Conservation (phyloP, 2,888 invertebrate species). For the Nomada fabriciana region DNA sequence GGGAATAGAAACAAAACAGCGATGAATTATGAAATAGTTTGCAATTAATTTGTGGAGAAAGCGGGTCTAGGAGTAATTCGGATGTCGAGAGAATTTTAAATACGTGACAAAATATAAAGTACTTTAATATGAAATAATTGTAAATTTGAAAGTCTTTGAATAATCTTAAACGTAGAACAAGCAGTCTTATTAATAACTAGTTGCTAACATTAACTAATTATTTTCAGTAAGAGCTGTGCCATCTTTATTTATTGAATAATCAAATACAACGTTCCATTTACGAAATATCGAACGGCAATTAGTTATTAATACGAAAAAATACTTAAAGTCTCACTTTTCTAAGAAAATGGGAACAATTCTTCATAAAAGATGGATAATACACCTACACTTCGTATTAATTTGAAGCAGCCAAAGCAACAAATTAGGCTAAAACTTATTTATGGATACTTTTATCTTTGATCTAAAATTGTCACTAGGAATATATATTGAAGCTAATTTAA, state of each 20-base stretch:
- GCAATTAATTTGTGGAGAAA: neutral
- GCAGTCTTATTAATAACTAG: slow-evolving; percentile 62
- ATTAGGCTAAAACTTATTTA: slow-evolving; percentile 68
- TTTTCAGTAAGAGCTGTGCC: slow-evolving; percentile 66
- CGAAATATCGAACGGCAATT: slow-evolving; percentile 61
- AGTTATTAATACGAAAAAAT: slow-evolving; percentile 65
- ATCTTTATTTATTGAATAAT: slow-evolving; percentile 65
- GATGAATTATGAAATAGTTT: neutral
- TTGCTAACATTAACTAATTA: slow-evolving; percentile 63
- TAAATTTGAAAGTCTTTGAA: slow-evolving; percentile 47
- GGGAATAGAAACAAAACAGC: slow-evolving; percentile 1
- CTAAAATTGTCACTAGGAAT: slow-evolving; percentile 66
- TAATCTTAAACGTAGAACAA: slow-evolving; percentile 57
- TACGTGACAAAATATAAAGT: slow-evolving; percentile 62
- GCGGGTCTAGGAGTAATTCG: neutral
- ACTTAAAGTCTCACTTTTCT: slow-evolving; percentile 58
- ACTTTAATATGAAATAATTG: slow-evolving; percentile 55
- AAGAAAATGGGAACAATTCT: slow-evolving; percentile 66
- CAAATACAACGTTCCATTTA: slow-evolving; percentile 62
- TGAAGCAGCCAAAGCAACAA: slow-evolving; percentile 65
- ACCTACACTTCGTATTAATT: slow-evolving; percentile 64
- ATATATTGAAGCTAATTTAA: slow-evolving; percentile 65
- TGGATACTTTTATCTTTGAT: slow-evolving; percentile 62
- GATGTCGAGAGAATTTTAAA: slow-evolving; percentile 4
- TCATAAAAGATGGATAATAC: slow-evolving; percentile 64